phyloP scores from a whole-genome alignment of 1,140 invertebrate species.

The Leptopilina clavipes region DNA sequence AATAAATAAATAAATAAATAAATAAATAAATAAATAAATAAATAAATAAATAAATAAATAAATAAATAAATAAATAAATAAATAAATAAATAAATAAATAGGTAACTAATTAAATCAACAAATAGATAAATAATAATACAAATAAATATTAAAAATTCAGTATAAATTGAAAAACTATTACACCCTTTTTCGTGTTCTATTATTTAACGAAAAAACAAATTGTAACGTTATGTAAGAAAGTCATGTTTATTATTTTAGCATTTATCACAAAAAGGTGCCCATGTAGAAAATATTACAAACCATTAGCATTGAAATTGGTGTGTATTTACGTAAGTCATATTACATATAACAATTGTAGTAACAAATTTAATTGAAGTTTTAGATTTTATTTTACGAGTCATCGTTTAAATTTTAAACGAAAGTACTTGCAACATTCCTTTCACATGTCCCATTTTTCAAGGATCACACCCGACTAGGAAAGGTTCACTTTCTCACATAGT shows the following conservation, averaged over 20 bases:
- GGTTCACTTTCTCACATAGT: not conserved
- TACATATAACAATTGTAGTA: not conserved
- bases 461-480: not conserved
- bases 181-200: too few species aligned
- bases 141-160: too few species aligned
- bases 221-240: not conserved
- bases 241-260: slow-evolving; percentile 36
- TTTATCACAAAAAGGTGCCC: not conserved
- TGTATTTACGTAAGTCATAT: not conserved
- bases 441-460: slow-evolving; percentile 25
- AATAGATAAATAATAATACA: too few species aligned
- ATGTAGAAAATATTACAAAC: not conserved
- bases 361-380: slow-evolving; percentile 10
- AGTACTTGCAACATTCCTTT: slow-evolving; percentile 8
- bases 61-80: too few species aligned
- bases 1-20: too few species aligned
- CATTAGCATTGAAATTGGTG: not conserved
- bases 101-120: too few species aligned
- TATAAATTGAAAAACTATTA: too few species aligned
- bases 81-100: too few species aligned
- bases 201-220: too few species aligned
- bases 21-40: too few species aligned
- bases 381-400: not conserved
- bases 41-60: too few species aligned
- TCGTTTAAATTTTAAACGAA: slow-evolving; percentile 18